These are phyloP conservation scores for Antheraea yamamai DNA, from an alignment of 2,888 invertebrate genomes.

Conservation along the genomic window DNA sequence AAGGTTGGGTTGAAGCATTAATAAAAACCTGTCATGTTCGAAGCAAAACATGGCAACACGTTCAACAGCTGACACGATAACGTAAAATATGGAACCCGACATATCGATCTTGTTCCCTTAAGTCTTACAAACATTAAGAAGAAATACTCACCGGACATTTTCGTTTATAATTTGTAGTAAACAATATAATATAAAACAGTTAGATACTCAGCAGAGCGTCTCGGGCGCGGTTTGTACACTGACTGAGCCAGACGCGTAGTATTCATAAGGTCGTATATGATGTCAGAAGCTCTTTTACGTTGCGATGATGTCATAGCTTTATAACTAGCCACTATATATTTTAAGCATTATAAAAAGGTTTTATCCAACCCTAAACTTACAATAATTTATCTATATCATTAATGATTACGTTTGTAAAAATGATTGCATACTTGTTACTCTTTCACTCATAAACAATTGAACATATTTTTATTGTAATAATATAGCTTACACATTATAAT, in stretches of 20 bases:
- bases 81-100: background rate
- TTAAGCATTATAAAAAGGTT: background rate
- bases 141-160: background rate
- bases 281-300: slow-evolving; percentile 7
- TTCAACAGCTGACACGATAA: background rate
- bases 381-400: background rate
- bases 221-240: background rate
- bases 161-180: background rate
- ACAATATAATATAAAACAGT: background rate
- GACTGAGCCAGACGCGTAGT: slow-evolving; percentile 9
- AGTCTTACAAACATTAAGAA: background rate
- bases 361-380: background rate
- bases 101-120: background rate
- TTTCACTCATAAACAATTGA: no score
- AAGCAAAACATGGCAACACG: background rate
- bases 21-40: background rate
- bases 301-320: slow-evolving; percentile 8
- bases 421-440: no score
- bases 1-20: background rate
- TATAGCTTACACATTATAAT: no score
- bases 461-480: no score
- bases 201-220: background rate
- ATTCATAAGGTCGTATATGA: slow-evolving; percentile 10
- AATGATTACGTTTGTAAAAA: no score
- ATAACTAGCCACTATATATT: background rate